phyloP scores from a whole-genome alignment of 2,113 vertebrate genomes.

The Zootoca vivipara region DNA sequence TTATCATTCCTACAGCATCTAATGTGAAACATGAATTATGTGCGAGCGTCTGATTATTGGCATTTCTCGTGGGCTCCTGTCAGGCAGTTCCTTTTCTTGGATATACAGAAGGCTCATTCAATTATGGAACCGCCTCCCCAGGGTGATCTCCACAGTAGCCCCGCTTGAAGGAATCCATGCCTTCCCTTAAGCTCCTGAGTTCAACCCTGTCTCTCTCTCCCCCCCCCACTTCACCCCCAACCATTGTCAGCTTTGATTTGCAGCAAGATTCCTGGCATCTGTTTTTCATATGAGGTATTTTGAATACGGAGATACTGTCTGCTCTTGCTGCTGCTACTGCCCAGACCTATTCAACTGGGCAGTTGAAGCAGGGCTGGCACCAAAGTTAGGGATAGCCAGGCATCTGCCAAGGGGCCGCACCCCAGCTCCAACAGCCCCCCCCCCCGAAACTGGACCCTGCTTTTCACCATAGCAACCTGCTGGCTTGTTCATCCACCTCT shows the following conservation, averaged over 20 bases:
- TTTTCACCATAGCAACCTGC: no score
- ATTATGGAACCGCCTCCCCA: background rate
- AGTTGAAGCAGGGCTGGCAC: background rate
- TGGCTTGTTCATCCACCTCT: no score
- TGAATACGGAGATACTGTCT: constrained; percentile 56
- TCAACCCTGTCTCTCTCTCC: constrained; percentile 50
- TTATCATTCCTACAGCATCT: background rate
- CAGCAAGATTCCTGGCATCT: constrained; percentile 64
- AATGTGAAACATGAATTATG: background rate
- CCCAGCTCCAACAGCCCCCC: no score
- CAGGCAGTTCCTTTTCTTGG: background rate
- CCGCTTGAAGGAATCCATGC: constrained; percentile 40
- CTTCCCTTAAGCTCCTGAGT: constrained; percentile 47
- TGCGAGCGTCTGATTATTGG: accelerated
- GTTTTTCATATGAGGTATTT: constrained; percentile 68
- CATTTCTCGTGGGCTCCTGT: background rate
- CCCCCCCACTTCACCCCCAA: background rate
- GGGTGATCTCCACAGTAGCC: constrained; percentile 54
- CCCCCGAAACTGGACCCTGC: no score
- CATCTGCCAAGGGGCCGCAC: no score
- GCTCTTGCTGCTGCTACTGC: constrained; percentile 29
- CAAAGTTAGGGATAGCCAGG: no score
- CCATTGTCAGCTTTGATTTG: constrained; percentile 67
- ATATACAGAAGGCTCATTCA: background rate
- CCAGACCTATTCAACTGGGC: constrained; percentile 54